Base-by-base conservation (phyloP, 2,888 invertebrate species). In the Folsomia candida region DNA sequence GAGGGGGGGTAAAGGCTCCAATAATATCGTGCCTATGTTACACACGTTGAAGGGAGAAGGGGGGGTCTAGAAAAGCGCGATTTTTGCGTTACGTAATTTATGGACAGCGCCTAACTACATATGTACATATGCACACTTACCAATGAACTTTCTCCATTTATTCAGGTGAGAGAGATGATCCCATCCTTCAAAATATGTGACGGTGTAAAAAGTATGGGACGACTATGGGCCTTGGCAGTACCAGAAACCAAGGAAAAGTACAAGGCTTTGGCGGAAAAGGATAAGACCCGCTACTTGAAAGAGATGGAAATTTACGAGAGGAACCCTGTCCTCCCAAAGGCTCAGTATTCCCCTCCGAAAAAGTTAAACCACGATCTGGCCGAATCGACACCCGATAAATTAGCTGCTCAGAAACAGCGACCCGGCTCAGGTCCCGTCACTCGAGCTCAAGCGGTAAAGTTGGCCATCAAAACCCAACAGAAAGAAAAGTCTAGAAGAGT, bases 161-260 rank as follows among this genome's bases (percentile, higher is more conserved):
- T n/a, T n/a, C n/a, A 94, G 83, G 95, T 99, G 75, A 95, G 96
- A 86, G 91, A 89, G 70, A 88, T 88, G 71, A 92, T 96, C 85
- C 97, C 97, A 0, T 94, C 94, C 83, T 94, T 90, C 83, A 92
- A 94, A 62, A 97, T 98, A 82, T 97, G 97, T 25, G 96, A 97
- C 81, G 91, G 97, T 81, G 97, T 97, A 82, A 97, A 97, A 86
- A 96, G 96, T 85, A 87, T 97, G 77, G 97, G 97, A 70, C 89
- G 92, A 82, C 90, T 92, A 82, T 97, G 97, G 97, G 93, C 94
- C 64, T 92, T 93, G 80, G 91, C 91, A 76, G 89, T 90, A 78
- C 89, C 92, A 4, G 91, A 92, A 80, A 86, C 87, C 79, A 94
- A 94, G 86, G 87, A 90, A 80, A 94, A 92, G 85, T 97, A 93